Conservation (phyloP, 2,888 invertebrate species). For the Cephonodes hylas region DNA sequence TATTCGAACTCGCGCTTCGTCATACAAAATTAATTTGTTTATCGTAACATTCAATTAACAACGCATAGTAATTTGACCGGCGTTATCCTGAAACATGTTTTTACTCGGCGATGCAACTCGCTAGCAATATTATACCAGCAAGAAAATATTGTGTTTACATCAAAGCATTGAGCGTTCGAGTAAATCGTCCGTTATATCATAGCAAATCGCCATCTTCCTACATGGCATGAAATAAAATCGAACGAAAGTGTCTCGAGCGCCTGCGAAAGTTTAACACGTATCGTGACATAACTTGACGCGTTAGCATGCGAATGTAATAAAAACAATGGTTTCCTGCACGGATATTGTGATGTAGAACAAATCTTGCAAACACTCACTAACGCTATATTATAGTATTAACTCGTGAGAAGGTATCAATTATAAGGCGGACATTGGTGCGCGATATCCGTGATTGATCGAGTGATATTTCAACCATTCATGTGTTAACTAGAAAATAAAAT, state of each 20-base stretch:
- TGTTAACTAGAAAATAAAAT: neutral
- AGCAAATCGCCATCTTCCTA: conserved; percentile 37
- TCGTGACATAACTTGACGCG: conserved; percentile 15
- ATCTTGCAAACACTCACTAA: neutral
- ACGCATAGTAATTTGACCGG: neutral
- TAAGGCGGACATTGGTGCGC: neutral
- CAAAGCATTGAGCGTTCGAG: conserved; percentile 6
- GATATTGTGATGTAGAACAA: conserved; percentile 9
- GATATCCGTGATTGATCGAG: neutral
- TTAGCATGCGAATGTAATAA: conserved; percentile 15
- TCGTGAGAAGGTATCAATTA: conserved; percentile 1
- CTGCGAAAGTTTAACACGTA: conserved; percentile 12
- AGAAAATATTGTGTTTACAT: neutral
- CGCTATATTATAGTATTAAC: neutral
- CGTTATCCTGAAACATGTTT: neutral
- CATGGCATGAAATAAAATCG: conserved; percentile 31
- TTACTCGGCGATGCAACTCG: neutral
- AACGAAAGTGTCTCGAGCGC: conserved; percentile 25
- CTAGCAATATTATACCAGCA: neutral
- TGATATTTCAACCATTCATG: neutral
- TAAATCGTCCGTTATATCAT: conserved; percentile 31
- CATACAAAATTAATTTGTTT: neutral
- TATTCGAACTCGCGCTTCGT: neutral
- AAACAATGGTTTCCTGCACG: conserved; percentile 14
- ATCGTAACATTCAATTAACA: neutral